Base-by-base conservation (phyloP, 2,797 vertebrate genomes). In the Margarornis squamiger region DNA sequence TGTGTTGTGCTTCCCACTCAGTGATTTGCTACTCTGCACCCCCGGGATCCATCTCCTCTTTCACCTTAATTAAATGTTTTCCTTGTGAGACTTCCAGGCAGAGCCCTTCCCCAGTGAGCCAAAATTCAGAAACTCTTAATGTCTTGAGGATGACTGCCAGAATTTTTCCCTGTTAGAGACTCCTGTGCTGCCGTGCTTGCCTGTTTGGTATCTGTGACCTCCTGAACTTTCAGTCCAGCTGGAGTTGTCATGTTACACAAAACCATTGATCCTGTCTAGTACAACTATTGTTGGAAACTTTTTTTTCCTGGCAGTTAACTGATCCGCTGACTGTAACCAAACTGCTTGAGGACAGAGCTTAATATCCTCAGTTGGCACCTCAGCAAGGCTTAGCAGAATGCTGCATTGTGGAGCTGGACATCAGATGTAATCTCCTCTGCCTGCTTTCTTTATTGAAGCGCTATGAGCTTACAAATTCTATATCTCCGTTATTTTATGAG, bases 251-350 rank as follows among this genome's bases (percentile, higher is more conserved):
- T 27, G 59, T 88, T 90, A 88, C 84, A 80, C 88, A 84, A 48
- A 93, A 61, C 62, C 92, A 91, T 48, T 92, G 92, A 90, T 96
- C 85, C 87, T 88, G 82, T 77, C 43, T 22, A 36, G 46, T 90
- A 84, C 85, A 84, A 59, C 89, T 83, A 14, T 72, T 92, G 87
- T 89, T 92, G 85, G 72, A 85, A 89, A 80, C 41, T 70, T n/a
- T 45, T 66, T 54, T 88, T 82, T 45, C 85, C 43, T 80, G 65
- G 26, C 62, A 79, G 62, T 86, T 92, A 88, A 78, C 84, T 88
- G 81, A 80, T 94, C 55, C 6, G 0, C 68, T 74, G 89, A 66
- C 75, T 93, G 72, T 90, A 91, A 82, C 65, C 71, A 89, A 88
- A 86, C 70, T 95, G 93, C 90, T 84, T 46, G 51, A 88, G 66